phyloP scores from a whole-genome alignment of 2,113 vertebrate species.

The Laterallus jamaicensis region DNA sequence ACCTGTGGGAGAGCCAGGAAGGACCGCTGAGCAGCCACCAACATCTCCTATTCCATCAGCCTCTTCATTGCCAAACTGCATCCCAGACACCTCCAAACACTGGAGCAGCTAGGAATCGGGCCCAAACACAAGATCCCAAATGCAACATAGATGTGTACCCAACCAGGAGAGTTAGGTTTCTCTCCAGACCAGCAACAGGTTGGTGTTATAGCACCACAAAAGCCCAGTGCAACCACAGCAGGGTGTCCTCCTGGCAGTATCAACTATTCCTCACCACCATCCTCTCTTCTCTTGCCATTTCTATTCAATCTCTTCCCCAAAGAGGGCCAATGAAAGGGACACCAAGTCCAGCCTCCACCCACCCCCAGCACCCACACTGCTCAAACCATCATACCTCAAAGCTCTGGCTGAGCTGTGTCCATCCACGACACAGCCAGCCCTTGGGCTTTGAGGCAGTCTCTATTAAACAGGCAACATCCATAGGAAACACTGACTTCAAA shows the following conservation, averaged over 20 bases:
- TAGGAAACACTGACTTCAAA: not conserved
- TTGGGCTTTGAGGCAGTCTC: not conserved
- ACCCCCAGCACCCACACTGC: not conserved
- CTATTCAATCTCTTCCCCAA: not conserved
- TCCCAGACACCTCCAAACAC: not conserved
- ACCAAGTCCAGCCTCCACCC: not conserved
- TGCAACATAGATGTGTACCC: fast-evolving
- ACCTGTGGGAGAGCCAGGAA: constrained; percentile 71
- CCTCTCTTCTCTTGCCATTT: not conserved
- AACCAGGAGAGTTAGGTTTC: not conserved
- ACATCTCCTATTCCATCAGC: not conserved
- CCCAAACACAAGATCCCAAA: not conserved
- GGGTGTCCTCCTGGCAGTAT: not conserved
- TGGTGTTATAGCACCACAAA: not conserved
- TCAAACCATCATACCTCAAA: not conserved
- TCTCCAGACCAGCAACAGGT: not conserved
- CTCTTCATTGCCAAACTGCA: not conserved
- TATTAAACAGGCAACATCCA: not conserved
- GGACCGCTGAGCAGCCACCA: not conserved
- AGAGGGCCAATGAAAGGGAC: not conserved
- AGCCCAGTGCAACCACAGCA: not conserved
- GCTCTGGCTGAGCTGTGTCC: not conserved
- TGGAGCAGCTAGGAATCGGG: fast-evolving
- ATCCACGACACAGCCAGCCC: not conserved
- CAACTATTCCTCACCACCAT: not conserved